Evolutionary conservation across 2,113 vertebrate genomes (phyloP).

Genomic region (Heptranchias perlo): DNA sequence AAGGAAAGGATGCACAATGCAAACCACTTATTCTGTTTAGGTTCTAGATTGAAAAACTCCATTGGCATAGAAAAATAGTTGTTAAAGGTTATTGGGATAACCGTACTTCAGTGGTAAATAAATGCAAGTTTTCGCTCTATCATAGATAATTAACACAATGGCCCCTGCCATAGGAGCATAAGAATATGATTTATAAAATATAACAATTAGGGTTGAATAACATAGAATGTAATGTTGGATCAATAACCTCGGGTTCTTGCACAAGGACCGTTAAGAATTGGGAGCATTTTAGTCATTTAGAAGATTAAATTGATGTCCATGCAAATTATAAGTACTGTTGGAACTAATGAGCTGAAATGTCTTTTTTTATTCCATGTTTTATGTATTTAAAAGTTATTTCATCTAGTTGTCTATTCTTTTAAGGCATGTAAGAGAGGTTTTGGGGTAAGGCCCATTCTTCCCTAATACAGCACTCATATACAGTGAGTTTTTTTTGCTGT

Average conservation of each 20-base stretch:
- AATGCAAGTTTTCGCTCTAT: not conserved
- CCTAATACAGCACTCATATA: not conserved
- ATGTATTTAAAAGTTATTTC: not conserved
- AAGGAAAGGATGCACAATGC: not conserved
- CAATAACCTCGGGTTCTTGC: not conserved
- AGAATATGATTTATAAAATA: not conserved
- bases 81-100: not conserved
- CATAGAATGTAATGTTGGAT: not conserved
- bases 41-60: not conserved
- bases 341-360: not conserved
- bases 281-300: too few relatives aligned
- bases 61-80: not conserved
- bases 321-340: not conserved
- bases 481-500: too few relatives aligned
- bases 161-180: not conserved
- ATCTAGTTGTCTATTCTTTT: too few relatives aligned
- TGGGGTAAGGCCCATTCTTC: not conserved
- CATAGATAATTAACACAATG: not conserved
- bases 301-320: not conserved
- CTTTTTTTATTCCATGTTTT: not conserved
- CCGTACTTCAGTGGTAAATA: not conserved
- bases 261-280: not conserved
- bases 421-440: too few relatives aligned
- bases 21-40: not conserved
- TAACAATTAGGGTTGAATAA: not conserved